phyloP scores from a whole-genome alignment of 2,113 vertebrate species.

The Calypte anna region DNA sequence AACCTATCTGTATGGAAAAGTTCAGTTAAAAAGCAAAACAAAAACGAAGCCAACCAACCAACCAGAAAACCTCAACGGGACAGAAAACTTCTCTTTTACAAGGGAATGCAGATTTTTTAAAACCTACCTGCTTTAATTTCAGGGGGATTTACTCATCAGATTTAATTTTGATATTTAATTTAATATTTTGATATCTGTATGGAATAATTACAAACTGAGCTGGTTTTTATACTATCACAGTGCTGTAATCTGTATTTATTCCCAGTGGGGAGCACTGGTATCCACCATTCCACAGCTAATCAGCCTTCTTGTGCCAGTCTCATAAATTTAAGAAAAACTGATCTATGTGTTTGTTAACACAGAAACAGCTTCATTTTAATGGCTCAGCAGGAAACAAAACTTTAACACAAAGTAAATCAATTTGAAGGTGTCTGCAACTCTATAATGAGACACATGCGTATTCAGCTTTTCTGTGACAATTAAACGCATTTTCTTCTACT shows the following conservation, averaged over 20 bases:
- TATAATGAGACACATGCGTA: accelerated
- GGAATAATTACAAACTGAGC: background rate
- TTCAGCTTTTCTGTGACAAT: background rate
- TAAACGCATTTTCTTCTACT: background rate
- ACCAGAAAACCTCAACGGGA: background rate
- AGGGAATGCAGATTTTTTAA: background rate
- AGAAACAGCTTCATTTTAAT: background rate
- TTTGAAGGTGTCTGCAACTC: background rate
- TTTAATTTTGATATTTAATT: no score
- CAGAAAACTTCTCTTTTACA: background rate
- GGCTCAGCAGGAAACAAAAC: background rate
- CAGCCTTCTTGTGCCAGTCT: background rate
- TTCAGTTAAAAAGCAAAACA: background rate
- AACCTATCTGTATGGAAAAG: no score
- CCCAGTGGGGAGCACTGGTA: background rate
- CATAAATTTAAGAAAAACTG: background rate
- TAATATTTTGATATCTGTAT: background rate
- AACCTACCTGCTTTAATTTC: background rate
- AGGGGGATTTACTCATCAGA: background rate
- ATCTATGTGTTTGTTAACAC: background rate
- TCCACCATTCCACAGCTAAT: accelerated
- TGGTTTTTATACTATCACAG: background rate
- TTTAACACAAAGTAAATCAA: background rate
- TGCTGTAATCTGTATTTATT: background rate
- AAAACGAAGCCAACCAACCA: background rate